Conservation (phyloP, 2,113 vertebrate genomes). For the Echinops telfairi region DNA sequence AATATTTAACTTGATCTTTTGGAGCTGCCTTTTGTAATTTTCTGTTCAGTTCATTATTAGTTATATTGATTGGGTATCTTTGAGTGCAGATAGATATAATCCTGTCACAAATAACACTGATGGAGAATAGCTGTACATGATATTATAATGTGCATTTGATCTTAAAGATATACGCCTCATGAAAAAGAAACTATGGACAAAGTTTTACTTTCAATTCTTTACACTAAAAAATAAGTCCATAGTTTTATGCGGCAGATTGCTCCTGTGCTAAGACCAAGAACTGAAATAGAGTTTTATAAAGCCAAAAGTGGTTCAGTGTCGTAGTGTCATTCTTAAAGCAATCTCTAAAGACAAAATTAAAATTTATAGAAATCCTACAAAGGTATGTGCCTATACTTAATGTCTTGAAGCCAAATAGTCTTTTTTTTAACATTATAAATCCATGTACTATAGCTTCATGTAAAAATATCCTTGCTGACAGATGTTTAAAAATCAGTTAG, state of each 20-base stretch:
- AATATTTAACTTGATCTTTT: too few species aligned
- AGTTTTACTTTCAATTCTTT: constrained; percentile 37
- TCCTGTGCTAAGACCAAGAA: background rate
- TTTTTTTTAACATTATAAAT: constrained; percentile 53
- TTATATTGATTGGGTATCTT: too few species aligned
- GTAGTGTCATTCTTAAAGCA: constrained; percentile 44
- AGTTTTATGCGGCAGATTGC: constrained; percentile 48
- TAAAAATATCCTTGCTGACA: background rate
- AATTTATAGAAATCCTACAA: constrained; percentile 28
- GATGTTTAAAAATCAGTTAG: constrained; percentile 60
- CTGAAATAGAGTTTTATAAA: constrained; percentile 54
- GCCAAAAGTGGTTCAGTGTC: constrained; percentile 50
- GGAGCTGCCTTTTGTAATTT: too few species aligned
- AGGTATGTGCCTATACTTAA: constrained; percentile 39
- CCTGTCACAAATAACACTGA: too few species aligned
- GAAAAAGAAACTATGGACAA: background rate
- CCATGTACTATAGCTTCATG: constrained; percentile 20
- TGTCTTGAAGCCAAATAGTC: constrained; percentile 45
- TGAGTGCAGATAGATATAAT: too few species aligned
- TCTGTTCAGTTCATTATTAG: too few species aligned
- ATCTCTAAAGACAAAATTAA: constrained; percentile 35
- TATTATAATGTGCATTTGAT: too few species aligned
- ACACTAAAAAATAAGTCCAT: constrained; percentile 38
- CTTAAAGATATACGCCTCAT: background rate
- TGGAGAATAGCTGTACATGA: too few species aligned